Conservation (phyloP, 2,797 vertebrate species). For the Antennarius maculatus region DNA sequence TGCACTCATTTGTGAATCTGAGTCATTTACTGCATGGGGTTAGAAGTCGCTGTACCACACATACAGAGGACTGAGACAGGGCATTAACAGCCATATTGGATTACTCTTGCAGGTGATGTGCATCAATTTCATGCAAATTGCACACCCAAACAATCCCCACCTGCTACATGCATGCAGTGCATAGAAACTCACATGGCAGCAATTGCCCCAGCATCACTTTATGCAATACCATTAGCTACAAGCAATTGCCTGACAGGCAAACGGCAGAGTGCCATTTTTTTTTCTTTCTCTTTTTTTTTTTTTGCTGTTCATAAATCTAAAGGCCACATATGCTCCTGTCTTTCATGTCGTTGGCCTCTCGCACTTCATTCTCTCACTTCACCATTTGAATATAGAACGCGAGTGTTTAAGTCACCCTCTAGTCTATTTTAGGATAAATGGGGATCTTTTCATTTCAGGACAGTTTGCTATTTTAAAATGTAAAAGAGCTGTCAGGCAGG, state of each 20-base stretch:
- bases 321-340: conserved; percentile 75
- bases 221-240: conserved; percentile 75
- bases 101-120: conserved; percentile 54
- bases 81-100: conserved; percentile 44
- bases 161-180: too few species aligned
- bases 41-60: conserved; percentile 29
- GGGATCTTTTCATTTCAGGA: conserved; percentile 67
- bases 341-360: conserved; percentile 60
- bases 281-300: conserved; percentile 24
- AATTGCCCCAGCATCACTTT: conserved; percentile 50
- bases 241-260: conserved; percentile 75
- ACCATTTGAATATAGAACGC: conserved; percentile 65
- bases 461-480: conserved; percentile 56
- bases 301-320: conserved; percentile 69
- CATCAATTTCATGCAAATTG: conserved; percentile 74
- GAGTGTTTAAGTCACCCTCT: conserved; percentile 49
- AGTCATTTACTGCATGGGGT: conserved; percentile 27
- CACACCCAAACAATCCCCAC: conserved; percentile 43
- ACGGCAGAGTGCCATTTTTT: conserved; percentile 59
- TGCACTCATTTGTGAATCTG: conserved; percentile 12
- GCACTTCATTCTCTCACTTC: conserved; percentile 41
- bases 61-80: conserved; percentile 56
- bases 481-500: conserved; percentile 57
- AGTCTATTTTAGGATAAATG: conserved; percentile 71
- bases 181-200: background rate